A percentile compares a stretch with the other conserved stretches of the same genome.
Evolutionary conservation across 2,888 invertebrate species (phyloP).

Genomic region (Archips xylosteana): DNA sequence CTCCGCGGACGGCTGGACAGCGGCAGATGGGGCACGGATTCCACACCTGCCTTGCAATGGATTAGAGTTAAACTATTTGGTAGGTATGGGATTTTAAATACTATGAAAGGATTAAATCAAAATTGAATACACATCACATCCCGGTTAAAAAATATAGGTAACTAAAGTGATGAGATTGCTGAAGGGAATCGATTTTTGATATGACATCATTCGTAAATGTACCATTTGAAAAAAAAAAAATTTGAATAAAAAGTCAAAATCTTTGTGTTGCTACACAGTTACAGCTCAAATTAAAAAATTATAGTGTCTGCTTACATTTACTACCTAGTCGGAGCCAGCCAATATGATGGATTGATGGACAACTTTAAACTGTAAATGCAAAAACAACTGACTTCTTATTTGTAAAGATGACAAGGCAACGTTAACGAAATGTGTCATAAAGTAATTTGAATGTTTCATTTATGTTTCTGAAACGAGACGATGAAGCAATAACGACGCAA

Average conservation of each 20-base stretch:
- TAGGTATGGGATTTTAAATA: not conserved
- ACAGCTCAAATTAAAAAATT: no score
- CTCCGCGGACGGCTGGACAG: constrained; percentile 63
- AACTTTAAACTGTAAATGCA: constrained; percentile 36
- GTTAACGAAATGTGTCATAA: constrained; percentile 42
- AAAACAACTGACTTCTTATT: constrained; percentile 36
- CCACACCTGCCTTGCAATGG: constrained; percentile 58
- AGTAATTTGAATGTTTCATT: constrained; percentile 51
- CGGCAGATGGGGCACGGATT: constrained; percentile 71
- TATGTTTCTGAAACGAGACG: constrained; percentile 58
- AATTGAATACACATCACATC: not conserved
- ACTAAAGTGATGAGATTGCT: no score
- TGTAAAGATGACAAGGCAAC: constrained; percentile 35
- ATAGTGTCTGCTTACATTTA: not conserved
- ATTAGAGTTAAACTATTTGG: constrained; percentile 4
- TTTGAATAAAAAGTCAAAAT: no score
- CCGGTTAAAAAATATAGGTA: no score
- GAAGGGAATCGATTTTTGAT: no score
- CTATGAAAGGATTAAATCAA: not conserved
- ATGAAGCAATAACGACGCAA: constrained; percentile 71
- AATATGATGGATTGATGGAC: not conserved
- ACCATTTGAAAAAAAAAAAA: no score
- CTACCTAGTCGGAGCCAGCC: constrained; percentile 18
- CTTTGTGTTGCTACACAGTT: no score
- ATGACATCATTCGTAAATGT: no score